Evolutionary conservation across 2,113 vertebrate genomes (phyloP).

Genomic region (Alaudala cheleensis): DNA sequence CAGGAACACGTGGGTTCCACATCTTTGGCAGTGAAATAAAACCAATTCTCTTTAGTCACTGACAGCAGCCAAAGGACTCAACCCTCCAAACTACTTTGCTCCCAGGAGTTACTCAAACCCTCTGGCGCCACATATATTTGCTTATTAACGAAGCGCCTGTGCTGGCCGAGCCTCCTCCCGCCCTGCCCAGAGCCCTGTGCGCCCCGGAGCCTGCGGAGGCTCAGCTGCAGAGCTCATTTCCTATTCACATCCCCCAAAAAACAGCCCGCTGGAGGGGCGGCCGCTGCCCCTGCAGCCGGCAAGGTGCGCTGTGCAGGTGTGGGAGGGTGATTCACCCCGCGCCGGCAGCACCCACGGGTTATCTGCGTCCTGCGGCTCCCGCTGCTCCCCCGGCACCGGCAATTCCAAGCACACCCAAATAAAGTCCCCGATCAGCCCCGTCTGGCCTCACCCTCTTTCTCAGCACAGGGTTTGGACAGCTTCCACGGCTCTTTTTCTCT

Average conservation of each 20-base stretch:
- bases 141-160: slow-evolving; percentile 12
- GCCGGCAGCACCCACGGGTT: background rate
- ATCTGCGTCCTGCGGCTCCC: background rate
- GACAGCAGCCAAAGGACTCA: background rate
- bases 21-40: background rate
- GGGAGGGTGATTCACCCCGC: slow-evolving; percentile 1
- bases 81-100: background rate
- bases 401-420: slow-evolving; percentile 32
- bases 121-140: slow-evolving; percentile 52
- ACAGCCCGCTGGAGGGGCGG: background rate
- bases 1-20: background rate
- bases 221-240: slow-evolving; percentile 32
- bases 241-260: background rate
- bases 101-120: slow-evolving; percentile 31
- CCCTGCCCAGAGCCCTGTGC: background rate
- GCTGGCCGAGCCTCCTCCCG: background rate
- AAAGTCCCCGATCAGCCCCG: slow-evolving; percentile 34
- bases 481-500: background rate
- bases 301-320: slow-evolving; percentile 15
- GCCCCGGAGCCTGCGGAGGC: background rate
- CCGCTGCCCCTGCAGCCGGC: background rate
- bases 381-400: slow-evolving; percentile 11
- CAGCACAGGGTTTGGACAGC: slow-evolving; percentile 9
- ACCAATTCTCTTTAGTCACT: background rate
- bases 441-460: slow-evolving; percentile 54